Base-by-base conservation (phyloP, 2,888 invertebrate genomes). In the Lamellibrachia columna region DNA sequence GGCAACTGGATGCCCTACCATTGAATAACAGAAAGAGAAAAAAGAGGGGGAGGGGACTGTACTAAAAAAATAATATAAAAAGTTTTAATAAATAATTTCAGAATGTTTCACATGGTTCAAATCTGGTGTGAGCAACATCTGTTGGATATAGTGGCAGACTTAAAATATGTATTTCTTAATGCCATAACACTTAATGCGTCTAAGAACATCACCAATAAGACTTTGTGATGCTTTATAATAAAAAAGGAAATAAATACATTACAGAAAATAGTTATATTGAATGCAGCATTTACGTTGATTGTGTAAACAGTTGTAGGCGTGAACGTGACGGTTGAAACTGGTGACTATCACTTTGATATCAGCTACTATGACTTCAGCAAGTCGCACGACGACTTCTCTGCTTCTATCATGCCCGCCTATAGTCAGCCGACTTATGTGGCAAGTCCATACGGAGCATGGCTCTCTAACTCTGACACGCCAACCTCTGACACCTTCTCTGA, bases 401-500 rank as follows among this genome's bases (percentile, higher is more conserved):
- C 91, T 15, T 52, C 58, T 7, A 75, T 91, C 9, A 75, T 75
- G 75, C 75, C 75, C 1, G 75, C 75, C 75, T 91, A 92, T 75
- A 53, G 11, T 40, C 58, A 93, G 15, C 95, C 95, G 6, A 92
- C 93, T 1, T 95, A 94, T 91, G 94, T 95, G 15, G 93, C 94
- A 58, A 94, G 94, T 92, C 94, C 94, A 7, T 94, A 94, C 90
- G 94, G 94, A 0, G 94, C 93, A 15, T 94, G 94, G 94, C 94
- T 95, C 7, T 92, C 94, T 90, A 92, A 93, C 22, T 95, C 95
- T 4, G 53, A 75, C 60, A 94, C 93, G 8, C 95, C 95, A 0
- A 94, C 93, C 4, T 52, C 94, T 3, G 95, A 95, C 92, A 94
- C 95, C 9, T 95, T 95, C 93, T 95, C 95, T 15, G 94, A 94